Evolutionary conservation across 2,797 vertebrate species (phyloP), one percentile per base, ranked within the genome.

Genomic region (Luscinia megarhynchos): DNA sequence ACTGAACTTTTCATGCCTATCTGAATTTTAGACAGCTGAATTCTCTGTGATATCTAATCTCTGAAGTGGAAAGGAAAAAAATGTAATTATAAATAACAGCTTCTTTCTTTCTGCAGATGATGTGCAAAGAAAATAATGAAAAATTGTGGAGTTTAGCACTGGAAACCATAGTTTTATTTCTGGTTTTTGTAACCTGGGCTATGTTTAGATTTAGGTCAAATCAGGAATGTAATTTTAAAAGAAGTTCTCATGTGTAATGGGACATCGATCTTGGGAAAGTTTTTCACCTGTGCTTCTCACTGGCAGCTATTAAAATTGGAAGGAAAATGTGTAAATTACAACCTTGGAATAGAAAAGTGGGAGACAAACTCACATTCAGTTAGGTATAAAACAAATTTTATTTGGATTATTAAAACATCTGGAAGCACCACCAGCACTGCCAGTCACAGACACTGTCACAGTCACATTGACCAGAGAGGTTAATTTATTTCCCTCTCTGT

Each of bases 391-490:
- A 10, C 5, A 20, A 13, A 1, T 66, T 90, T 82, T 79, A 41
- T 61, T 63, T 11, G 61, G 57, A 19, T 61, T 51, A n/a, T 61
- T 55, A 17, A 59, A 66, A 21, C 36, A 26, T 1, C n/a, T 1
- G 1, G 21, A 43, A 3, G 15, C 6, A 2, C 12, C 21, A 10
- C 6, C 66, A 38, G 41, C 23, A 6, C 36, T 40, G 62, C 32
- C 9, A 2, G 48, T 17, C 24, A 22, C n/a, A 17, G 10, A 0
- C 30, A 3, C 27, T 18, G 27, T 30, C 51, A 53, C 51, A 53
- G 29, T 53, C 51, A 30, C 10, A 4, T 0, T 43, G 2, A 1
- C 9, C 23, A 5, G 2, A 2, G 59, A 36, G 50, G 16, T 1
- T 12, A 16, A 29, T 74, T 10, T 30, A 29, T 74, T 10, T 30